Base-by-base conservation (phyloP, 2,888 invertebrate genomes). In the Deilephila elpenor region DNA sequence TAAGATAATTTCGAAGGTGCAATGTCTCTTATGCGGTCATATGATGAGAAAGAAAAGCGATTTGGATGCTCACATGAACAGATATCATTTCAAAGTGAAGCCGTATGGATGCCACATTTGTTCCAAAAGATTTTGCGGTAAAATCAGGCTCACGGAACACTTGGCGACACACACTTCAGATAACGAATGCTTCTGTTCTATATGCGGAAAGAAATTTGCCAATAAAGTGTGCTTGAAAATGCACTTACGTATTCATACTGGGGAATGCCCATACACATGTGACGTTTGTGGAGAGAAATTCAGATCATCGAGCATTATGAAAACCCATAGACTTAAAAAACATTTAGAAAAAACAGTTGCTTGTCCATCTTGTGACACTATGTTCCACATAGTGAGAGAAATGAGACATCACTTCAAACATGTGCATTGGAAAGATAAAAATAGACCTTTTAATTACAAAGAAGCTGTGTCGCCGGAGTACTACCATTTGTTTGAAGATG, bases 401-500 rank as follows among this genome's bases (percentile, higher is more conserved):
- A 86, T 89, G 86, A 81, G 89, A 44, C 82, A 83, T 67, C 89
- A 89, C 74, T 87, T 88, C 11, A 88, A 88, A 71, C 87, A 86
- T 71, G 78, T 79, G 0, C 89, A 89, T 78, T 89, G 88, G 88
- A 87, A 84, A 59, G 74, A 74, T 51, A 84, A 82, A 32, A 78
- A 83, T 32, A 83, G 79, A n/a, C 83, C 86, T 0, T 88, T 86
- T 72, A 78, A 88, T 77, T 86, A 84, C 64, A 86, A 80, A 73
- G 78, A 81, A 34, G 82, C 84, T 37, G 80, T 88, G 5, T 53
- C 82, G 0, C 74, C 79, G 8, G 80, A 84, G 19, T 81, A 61
- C 34, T 81, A 88, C 60, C 77, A 85, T 76, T 76, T 88, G 59
- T 87, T 87, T 78, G 84, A 85, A 77, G 87, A 86, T 78, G 78